Base-by-base conservation (phyloP, 2,113 vertebrate species). In the Platysteira castanea region DNA sequence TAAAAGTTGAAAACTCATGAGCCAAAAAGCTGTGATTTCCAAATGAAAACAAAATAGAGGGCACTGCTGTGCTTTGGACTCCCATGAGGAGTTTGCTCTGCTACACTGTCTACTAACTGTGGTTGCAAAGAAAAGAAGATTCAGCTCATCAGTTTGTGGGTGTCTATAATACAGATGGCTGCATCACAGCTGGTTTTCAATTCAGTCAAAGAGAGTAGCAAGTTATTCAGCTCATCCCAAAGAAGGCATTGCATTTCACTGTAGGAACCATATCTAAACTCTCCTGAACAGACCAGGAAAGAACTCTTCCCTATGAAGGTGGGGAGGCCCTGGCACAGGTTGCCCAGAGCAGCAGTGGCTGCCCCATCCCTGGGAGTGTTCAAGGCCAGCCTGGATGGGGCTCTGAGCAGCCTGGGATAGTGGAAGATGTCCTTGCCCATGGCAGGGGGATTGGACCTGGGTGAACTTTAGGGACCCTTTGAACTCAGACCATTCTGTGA, bases 361-460 rank as follows among this genome's bases (percentile, higher is more conserved):
- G 28, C 11, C 5, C 15, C 39, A 33, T n/a, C 13, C 20, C 20
- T 39, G 52, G 28, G 5, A 46, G 7, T 18, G 20, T 12, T 7
- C 33, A n/a, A 52, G 33, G 23, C 52, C 60, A n/a, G 39, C 16
- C 4, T 53, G 16, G 6, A 68, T 53, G 46, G 0, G 30, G 20
- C 16, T 60, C 1, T 10, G 24, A 30, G 28, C 9, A 53, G 0
- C 0, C 44, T 81, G 50, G 4, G 1, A 2, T 3, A 1, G 33
- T 21, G 23, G 14, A 13, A 67, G 1, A 2, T n/a, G 27, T 30
- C 39, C 28, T 53, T 81, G 37, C 11, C 19, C 33, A 15, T 10
- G 52, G 39, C 10, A 37, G 10, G 33, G 15, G 11, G 2, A 0
- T 10, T 65, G 52, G 60, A 52, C 2, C 23, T 39, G 11, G n/a